A percentile compares a stretch with the other conserved stretches of the same genome.
These are phyloP conservation scores for Pelobates fuscus DNA, from an alignment of 2,113 vertebrate genomes.

Conservation along the genomic window DNA sequence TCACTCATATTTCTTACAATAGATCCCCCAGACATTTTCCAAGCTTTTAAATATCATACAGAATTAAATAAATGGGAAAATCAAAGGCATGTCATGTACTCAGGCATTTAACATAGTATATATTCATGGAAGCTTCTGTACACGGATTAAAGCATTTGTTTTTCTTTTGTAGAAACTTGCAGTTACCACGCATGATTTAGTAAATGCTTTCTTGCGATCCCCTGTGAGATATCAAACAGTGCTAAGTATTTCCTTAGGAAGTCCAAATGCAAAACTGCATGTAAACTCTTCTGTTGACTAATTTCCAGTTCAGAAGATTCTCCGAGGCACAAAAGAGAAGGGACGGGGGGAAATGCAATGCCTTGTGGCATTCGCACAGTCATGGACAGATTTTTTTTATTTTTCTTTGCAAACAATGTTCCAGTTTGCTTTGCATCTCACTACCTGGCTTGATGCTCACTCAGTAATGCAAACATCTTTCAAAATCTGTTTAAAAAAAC, in stretches of 20 bases:
- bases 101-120: conserved; percentile 25
- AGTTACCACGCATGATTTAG: conserved; percentile 59
- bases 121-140: conserved; percentile 45
- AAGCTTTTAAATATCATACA: conserved; percentile 31
- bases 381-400: conserved; percentile 33
- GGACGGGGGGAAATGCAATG: conserved; percentile 7
- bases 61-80: conserved; percentile 35
- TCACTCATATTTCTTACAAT: too few relatives aligned
- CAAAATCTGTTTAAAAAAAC: conserved; percentile 65
- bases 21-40: background rate
- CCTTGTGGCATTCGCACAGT: conserved; percentile 55
- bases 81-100: conserved; percentile 40
- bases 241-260: conserved; percentile 62
- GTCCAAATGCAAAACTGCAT: conserved; percentile 60
- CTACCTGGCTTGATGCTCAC: conserved; percentile 61
- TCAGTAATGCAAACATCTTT: conserved; percentile 72
- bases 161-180: conserved; percentile 58
- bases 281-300: conserved; percentile 56
- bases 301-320: conserved; percentile 52
- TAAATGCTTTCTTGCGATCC: conserved; percentile 59
- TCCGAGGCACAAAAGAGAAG: conserved; percentile 24
- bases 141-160: conserved; percentile 53
- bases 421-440: conserved; percentile 45
- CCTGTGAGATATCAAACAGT: conserved; percentile 60
- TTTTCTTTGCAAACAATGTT: conserved; percentile 49